Evolutionary conservation across 2,888 invertebrate genomes (phyloP).

Genomic region (Xiphydria camelus): DNA sequence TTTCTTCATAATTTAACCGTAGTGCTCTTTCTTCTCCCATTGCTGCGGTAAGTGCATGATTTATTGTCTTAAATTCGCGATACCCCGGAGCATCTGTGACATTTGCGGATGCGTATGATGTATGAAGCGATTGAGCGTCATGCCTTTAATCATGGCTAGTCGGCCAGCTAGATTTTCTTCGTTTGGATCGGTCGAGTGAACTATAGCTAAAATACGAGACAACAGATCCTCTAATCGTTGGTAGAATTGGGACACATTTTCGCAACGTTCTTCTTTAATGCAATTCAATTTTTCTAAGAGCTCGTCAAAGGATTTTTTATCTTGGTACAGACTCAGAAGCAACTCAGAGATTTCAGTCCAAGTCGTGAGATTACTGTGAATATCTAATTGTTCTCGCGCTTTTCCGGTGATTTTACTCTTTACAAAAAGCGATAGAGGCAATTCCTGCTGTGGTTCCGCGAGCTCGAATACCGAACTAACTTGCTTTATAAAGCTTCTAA

Average conservation of each 20-base stretch:
- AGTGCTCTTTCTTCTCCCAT: conserved; percentile 12
- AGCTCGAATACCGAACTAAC: conserved; percentile 20
- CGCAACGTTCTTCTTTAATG: conserved; percentile 14
- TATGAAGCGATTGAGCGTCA: conserved; percentile 18
- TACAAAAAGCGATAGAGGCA: conserved; percentile 13
- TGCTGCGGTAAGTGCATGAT: conserved; percentile 18
- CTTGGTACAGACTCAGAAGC: no score
- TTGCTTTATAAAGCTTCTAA: conserved; percentile 22
- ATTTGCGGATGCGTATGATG: conserved; percentile 17
- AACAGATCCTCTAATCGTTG: conserved; percentile 18
- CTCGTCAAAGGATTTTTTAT: no score
- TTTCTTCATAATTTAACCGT: background rate
- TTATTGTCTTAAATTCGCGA: conserved; percentile 16
- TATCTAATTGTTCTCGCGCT: conserved; percentile 18
- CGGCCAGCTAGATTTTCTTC: conserved; percentile 9
- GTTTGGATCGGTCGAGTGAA: conserved; percentile 9
- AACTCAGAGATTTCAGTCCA: no score
- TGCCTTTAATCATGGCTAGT: conserved; percentile 17
- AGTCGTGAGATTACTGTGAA: conserved; percentile 17
- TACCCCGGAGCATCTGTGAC: conserved; percentile 23
- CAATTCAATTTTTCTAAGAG: conserved; percentile 18
- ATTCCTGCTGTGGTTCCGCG: conserved; percentile 12
- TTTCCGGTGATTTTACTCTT: conserved; percentile 19
- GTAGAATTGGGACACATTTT: conserved; percentile 19
- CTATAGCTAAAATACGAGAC: conserved; percentile 11